These are phyloP conservation scores for Otus sunia DNA, from an alignment of 2,113 vertebrate species.

Conservation along the genomic window DNA sequence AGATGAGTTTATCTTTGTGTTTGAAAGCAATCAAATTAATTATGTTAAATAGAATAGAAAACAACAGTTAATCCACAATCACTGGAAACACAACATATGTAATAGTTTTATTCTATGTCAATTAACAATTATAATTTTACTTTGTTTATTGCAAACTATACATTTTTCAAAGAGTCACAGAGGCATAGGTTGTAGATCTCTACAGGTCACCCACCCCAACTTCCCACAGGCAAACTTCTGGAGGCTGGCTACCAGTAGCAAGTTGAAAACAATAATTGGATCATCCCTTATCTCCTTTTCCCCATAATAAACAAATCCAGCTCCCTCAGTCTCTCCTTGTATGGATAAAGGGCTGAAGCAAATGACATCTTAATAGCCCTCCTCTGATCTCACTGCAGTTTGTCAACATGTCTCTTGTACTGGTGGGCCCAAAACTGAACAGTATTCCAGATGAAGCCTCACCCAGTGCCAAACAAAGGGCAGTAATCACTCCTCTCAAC, in stretches of 20 bases:
- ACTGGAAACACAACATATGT: background rate
- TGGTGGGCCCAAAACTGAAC: background rate
- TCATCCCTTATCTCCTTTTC: background rate
- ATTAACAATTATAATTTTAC: background rate
- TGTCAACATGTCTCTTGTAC: background rate
- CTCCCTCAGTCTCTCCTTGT: background rate
- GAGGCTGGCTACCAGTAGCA: background rate
- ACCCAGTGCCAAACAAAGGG: background rate
- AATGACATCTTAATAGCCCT: background rate
- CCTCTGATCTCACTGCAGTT: background rate
- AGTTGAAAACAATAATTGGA: background rate
- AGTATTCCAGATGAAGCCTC: background rate
- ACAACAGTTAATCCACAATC: background rate
- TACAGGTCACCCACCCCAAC: background rate
- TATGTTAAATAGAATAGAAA: background rate
- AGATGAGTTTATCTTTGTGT: background rate
- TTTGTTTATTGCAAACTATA: background rate
- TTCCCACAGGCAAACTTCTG: background rate
- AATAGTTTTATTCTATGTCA: background rate
- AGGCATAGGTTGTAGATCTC: background rate
- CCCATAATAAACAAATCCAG: background rate
- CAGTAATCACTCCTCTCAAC: background rate
- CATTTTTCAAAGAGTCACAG: background rate
- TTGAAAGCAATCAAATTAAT: slow-evolving; percentile 33
- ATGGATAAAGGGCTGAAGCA: background rate